Base-by-base conservation (phyloP, 2,888 invertebrate genomes). In the Agrotis puta region DNA sequence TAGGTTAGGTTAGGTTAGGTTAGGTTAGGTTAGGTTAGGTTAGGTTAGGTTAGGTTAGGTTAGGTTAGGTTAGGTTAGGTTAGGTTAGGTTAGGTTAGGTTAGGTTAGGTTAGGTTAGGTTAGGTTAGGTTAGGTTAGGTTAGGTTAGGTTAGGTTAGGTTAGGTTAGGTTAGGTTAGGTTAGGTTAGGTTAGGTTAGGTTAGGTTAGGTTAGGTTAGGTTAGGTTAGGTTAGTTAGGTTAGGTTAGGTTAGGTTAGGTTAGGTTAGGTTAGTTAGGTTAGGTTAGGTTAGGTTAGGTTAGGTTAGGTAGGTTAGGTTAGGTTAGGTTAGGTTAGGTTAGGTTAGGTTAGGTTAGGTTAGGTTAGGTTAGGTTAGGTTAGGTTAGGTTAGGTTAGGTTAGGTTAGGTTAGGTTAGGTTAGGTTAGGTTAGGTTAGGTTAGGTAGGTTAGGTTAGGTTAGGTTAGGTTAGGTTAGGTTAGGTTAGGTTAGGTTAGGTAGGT, bases 161-260 rank as follows among this genome's bases (percentile, higher is more conserved):
- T n/a, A n/a, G 43, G 43, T 63, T 63, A 39, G 63, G 51, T 51
- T 53, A 63, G 63, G 63, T 63, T 63, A 63, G 63, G 63, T 63
- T 63, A 63, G 63, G 63, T 63, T 63, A 63, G 63, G 63, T 63
- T 63, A 63, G 63, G 63, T 63, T 63, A 63, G 63, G 63, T 63
- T 63, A 63, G 63, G 63, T 63, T 63, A 63, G 63, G 63, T 63
- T 63, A 63, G 63, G 63, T 63, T 63, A 63, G 63, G 63, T 63
- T 63, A 63, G 63, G n/a, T n/a, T n/a, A n/a, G n/a, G n/a, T n/a
- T n/a, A n/a, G 63, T 63, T 63, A 63, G 62, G 62, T 63, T 63
- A 63, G 62, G 62, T 63, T 63, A 63, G 62, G 62, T 63, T 63
- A 63, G 62, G 62, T 63, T 63, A 63, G 62, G 62, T 63, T 63